Percentiles rank a stretch among this genome's conserved stretches.
Conservation (phyloP, 2,888 invertebrate genomes). For the Erebia aethiops region DNA sequence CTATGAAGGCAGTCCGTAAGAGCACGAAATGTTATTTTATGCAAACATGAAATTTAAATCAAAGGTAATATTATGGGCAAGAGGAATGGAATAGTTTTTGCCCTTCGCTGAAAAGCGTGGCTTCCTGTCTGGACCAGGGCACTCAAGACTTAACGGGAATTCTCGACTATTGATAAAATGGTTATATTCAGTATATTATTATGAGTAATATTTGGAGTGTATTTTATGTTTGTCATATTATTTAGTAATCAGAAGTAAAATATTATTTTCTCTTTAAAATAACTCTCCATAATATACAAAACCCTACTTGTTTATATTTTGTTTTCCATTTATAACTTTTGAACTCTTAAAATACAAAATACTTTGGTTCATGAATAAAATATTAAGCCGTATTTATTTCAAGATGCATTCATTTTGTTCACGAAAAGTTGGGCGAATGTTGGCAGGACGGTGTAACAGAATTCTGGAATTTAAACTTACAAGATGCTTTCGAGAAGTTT, state of each 20-base stretch:
- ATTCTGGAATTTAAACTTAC: conserved; percentile 68
- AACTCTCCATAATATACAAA: background rate
- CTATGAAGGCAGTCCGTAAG: conserved; percentile 23
- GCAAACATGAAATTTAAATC: conserved; percentile 37
- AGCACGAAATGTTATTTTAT: conserved; percentile 37
- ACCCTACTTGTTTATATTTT: background rate
- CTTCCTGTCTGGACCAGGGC: conserved; percentile 47
- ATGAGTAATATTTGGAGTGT: background rate
- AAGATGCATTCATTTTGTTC: conserved; percentile 62
- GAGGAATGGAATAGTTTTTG: conserved; percentile 36
- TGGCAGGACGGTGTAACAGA: conserved; percentile 57
- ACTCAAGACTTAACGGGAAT: conserved; percentile 36
- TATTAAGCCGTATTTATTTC: conserved; percentile 54
- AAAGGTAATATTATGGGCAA: conserved; percentile 34
- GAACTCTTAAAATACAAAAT: conserved; percentile 33
- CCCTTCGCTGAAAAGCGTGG: conserved; percentile 47
- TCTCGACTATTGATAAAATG: conserved; percentile 19
- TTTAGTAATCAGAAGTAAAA: background rate
- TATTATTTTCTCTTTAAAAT: background rate
- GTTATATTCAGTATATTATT: conserved; percentile 2
- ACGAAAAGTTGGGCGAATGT: conserved; percentile 53
- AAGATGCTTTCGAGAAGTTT: conserved; percentile 66
- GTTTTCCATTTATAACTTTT: conserved; percentile 23
- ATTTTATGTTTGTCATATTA: background rate
- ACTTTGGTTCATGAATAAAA: conserved; percentile 37